phyloP scores from a whole-genome alignment of 2,888 invertebrate species.

The Eugnorisma glareosa region DNA sequence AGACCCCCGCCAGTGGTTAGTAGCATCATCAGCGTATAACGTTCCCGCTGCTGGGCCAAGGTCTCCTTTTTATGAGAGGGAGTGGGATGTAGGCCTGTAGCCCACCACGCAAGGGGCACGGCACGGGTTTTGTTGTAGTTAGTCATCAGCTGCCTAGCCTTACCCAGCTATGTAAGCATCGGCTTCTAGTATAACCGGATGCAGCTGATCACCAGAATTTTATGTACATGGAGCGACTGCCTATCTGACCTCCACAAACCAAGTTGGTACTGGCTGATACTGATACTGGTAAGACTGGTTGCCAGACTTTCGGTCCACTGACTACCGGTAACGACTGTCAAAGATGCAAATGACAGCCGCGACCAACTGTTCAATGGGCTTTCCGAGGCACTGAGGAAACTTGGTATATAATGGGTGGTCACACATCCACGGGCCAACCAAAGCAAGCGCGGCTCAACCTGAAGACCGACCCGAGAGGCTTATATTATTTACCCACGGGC shows the following conservation, averaged over 20 bases:
- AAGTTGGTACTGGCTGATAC: background rate
- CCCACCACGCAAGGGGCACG: background rate
- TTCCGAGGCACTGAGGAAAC: background rate
- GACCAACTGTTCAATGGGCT: background rate
- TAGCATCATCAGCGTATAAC: slow-evolving; percentile 19
- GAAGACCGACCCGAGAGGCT: background rate
- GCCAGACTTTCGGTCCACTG: no score
- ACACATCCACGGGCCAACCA: background rate
- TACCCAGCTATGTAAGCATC: background rate
- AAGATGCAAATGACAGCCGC: background rate
- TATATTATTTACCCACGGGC: background rate
- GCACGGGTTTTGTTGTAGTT: background rate
- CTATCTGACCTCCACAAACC: background rate
- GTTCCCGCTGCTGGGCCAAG: background rate
- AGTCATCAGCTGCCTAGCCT: background rate
- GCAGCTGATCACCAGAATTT: background rate
- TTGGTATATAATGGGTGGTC: background rate
- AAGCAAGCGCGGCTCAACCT: background rate
- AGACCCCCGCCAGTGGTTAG: slow-evolving; percentile 81
- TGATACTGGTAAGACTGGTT: background rate
- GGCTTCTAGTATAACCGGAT: background rate
- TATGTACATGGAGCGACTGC: background rate
- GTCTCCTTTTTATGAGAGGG: background rate
- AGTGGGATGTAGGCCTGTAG: background rate
- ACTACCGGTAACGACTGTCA: background rate